Percentiles rank a stretch among this genome's conserved stretches.
Evolutionary conservation across 1,140 invertebrate genomes (phyloP).

Genomic region (Drosophila littoralis): DNA sequence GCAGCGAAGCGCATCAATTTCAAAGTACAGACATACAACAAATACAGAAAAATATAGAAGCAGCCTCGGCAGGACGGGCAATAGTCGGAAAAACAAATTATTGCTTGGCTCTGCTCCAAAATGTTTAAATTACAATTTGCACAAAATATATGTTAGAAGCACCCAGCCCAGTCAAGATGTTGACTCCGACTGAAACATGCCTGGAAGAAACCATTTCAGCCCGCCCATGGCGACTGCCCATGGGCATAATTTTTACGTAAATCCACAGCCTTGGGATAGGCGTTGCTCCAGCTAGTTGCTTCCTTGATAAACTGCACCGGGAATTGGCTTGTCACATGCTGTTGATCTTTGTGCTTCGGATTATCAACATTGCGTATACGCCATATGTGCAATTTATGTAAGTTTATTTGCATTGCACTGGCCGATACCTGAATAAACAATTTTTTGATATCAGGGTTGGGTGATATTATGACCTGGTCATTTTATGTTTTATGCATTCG

Average conservation of each 20-base stretch:
- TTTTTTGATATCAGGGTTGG: too few species aligned
- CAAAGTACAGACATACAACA: conserved; percentile 18
- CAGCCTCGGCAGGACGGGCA: conserved; percentile 45
- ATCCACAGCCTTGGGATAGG: conserved; percentile 18
- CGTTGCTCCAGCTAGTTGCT: conserved; percentile 5
- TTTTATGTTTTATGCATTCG: neutral
- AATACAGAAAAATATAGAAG: conserved; percentile 36
- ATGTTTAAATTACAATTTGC: conserved; percentile 82
- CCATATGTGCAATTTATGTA: conserved; percentile 18
- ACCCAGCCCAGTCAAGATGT: too few species aligned
- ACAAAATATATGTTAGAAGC: conserved; percentile 40
- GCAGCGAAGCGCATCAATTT: conserved; percentile 77
- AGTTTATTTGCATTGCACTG: neutral
- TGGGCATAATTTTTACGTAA: conserved; percentile 26
- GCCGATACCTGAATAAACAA: neutral
- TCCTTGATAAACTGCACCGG: conserved; percentile 39
- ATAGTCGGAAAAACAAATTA: conserved; percentile 73
- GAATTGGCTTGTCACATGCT: conserved; percentile 39
- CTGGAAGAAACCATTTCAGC: conserved; percentile 64
- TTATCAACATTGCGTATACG: conserved; percentile 40
- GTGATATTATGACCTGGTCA: neutral
- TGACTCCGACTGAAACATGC: neutral
- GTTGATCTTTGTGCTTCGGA: conserved; percentile 23
- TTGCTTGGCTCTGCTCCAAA: conserved; percentile 74
- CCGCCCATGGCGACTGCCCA: neutral